Percentiles rank a stretch among this genome's conserved stretches.
phyloP scores from a whole-genome alignment of 2,797 vertebrate species.

The Rhynchotus rufescens region DNA sequence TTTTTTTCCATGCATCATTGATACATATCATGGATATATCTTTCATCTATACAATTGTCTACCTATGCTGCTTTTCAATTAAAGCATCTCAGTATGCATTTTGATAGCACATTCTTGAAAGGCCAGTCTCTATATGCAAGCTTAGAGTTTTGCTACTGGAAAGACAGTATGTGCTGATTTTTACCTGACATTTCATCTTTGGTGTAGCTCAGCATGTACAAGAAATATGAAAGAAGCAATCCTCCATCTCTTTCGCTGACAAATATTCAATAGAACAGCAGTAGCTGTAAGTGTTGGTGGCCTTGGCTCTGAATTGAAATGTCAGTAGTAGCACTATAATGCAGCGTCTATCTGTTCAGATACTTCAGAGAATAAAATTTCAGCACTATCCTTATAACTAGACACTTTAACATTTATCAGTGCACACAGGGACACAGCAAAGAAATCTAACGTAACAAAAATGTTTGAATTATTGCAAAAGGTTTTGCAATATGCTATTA shows the following conservation, averaged over 20 bases:
- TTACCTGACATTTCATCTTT: constrained; percentile 61
- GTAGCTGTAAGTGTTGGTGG: constrained; percentile 45
- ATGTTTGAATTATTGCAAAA: not conserved
- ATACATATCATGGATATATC: not conserved
- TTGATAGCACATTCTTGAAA: constrained; percentile 26
- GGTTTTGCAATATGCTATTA: not conserved
- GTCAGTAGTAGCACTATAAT: constrained; percentile 56
- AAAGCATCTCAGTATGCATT: constrained; percentile 15
- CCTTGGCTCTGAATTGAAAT: constrained; percentile 69
- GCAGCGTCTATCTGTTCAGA: not conserved
- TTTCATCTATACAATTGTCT: constrained; percentile 55
- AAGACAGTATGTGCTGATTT: constrained; percentile 45
- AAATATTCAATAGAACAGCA: constrained; percentile 74
- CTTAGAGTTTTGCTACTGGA: constrained; percentile 57
- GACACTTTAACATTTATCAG: constrained; percentile 49
- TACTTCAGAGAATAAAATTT: constrained; percentile 43
- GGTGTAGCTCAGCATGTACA: constrained; percentile 1
- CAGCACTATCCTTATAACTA: constrained; percentile 6
- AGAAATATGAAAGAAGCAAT: constrained; percentile 36
- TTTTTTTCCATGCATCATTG: constrained; percentile 15
- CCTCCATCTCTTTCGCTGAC: constrained; percentile 38
- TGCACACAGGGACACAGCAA: not conserved
- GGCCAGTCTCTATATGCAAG: constrained; percentile 6
- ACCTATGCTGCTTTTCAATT: constrained; percentile 56
- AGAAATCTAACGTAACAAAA: not conserved